phyloP scores from a whole-genome alignment of 2,888 invertebrate genomes.

The Uloborus plumipes region DNA sequence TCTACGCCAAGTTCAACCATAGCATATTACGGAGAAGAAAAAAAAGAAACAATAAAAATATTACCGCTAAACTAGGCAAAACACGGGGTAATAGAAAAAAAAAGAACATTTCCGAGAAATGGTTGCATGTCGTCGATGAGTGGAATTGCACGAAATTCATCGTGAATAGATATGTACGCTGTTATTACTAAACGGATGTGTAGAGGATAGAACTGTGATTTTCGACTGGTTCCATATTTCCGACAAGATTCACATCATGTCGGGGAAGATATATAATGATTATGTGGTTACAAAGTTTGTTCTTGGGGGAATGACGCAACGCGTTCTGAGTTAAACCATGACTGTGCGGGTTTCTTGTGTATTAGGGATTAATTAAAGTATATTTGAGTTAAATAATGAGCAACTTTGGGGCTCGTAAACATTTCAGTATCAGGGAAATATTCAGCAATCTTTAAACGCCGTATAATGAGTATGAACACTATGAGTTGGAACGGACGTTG shows the following conservation, averaged over 20 bases:
- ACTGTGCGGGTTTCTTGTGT: too few species aligned
- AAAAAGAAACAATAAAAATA: conserved; percentile 17
- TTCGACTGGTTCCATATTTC: conserved; percentile 43
- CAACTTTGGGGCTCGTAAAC: too few species aligned
- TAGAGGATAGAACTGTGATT: conserved; percentile 36
- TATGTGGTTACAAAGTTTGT: conserved; percentile 2
- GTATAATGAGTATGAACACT: too few species aligned
- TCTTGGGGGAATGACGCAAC: too few species aligned
- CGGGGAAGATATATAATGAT: conserved; percentile 22
- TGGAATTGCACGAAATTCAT: conserved; percentile 22
- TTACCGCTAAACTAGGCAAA: background rate
- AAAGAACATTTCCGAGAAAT: conserved; percentile 35
- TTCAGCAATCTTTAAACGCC: too few species aligned
- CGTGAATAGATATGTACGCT: conserved; percentile 16
- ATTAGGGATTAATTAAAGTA: too few species aligned
- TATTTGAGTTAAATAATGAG: too few species aligned
- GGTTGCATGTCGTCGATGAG: conserved; percentile 42
- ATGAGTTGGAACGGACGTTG: too few species aligned
- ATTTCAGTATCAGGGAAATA: too few species aligned
- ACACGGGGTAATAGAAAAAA: background rate
- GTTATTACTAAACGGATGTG: conserved; percentile 50
- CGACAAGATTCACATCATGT: conserved; percentile 8
- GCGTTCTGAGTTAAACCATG: too few species aligned
- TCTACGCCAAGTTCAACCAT: background rate
- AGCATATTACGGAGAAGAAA: background rate